Conservation (phyloP, 2,797 vertebrate genomes). For the Micropoecilia bifurca region DNA sequence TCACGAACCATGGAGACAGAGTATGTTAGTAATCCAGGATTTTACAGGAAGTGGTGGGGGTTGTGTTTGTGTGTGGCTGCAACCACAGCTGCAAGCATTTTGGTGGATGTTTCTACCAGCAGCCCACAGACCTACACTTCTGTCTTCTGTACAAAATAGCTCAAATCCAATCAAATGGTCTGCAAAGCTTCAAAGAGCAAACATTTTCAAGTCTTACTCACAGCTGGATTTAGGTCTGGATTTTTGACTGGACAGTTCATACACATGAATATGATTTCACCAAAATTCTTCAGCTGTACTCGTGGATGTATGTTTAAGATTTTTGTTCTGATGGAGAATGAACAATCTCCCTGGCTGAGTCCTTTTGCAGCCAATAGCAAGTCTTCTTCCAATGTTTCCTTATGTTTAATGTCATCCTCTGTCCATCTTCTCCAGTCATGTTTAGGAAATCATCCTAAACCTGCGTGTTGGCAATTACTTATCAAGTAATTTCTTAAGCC, state of each 20-base stretch:
- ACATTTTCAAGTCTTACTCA: neutral
- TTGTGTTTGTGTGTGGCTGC: conserved; percentile 53
- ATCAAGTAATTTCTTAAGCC: neutral
- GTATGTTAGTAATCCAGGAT: conserved; percentile 44
- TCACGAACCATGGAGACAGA: conserved; percentile 28
- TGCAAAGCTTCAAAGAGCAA: neutral
- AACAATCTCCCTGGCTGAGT: neutral
- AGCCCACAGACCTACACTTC: neutral
- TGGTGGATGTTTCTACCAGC: neutral
- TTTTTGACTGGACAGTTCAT: neutral
- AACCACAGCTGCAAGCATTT: neutral
- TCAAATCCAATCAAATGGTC: neutral
- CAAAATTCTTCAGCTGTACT: neutral
- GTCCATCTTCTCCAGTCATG: neutral
- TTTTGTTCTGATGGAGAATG: neutral
- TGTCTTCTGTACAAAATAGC: neutral
- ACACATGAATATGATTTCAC: neutral
- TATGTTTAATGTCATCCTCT: neutral
- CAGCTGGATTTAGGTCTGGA: neutral
- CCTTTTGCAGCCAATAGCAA: neutral
- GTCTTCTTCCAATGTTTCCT: neutral
- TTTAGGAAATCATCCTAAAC: too few species aligned
- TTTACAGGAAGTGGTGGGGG: neutral
- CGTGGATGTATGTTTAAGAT: neutral
- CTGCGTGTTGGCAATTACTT: neutral